Evolutionary conservation across 2,797 vertebrate genomes (phyloP), one percentile per base, ranked within the genome.

Genomic region (Cynopterus sphinx): DNA sequence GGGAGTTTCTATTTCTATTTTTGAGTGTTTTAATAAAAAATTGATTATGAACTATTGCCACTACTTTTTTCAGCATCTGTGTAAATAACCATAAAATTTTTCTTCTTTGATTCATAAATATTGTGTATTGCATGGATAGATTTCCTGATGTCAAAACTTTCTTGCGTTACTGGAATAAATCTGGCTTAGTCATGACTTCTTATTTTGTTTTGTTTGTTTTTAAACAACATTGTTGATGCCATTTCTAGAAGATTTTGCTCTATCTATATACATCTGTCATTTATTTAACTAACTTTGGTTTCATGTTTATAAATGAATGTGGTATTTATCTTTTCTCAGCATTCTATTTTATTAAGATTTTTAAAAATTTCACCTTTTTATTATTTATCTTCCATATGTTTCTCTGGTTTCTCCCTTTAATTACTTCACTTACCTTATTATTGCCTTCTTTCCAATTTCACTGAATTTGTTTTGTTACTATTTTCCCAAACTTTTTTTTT

Each of bases 381-480:
- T 91, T 90, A 78, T 83, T 67, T 73, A 10, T 82, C 24, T 88
- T 90, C 24, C 36, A 31, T 74, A 36, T 63, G n/a, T 74, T 95
- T 77, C n/a, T 26, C 4, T 82, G 31, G 91, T 75, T 63, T 68
- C 53, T n/a, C 87, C 55, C 12, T 70, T 61, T 59, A 79, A 96
- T 90, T 74, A 79, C 31, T 88, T 79, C n/a, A 79, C 5, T 91
- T 93, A 39, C 57, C 41, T 88, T 90, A 43, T 43, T 65, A 65
- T 57, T 46, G 28, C 8, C 19, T 78, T 78, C 8, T 43, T 92
- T 87, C 71, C 65, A 24, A 24, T 81, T 83, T 88, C 19, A 79
- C 65, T 75, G 53, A 5, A 65, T 74, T 84, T 94, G 8, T 3
- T 87, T 33, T 84, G 9, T 15, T 81, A 6, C 10, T 88, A 1